Conservation (phyloP, 2,797 vertebrate species). For the Adrianichthys oophorus region DNA sequence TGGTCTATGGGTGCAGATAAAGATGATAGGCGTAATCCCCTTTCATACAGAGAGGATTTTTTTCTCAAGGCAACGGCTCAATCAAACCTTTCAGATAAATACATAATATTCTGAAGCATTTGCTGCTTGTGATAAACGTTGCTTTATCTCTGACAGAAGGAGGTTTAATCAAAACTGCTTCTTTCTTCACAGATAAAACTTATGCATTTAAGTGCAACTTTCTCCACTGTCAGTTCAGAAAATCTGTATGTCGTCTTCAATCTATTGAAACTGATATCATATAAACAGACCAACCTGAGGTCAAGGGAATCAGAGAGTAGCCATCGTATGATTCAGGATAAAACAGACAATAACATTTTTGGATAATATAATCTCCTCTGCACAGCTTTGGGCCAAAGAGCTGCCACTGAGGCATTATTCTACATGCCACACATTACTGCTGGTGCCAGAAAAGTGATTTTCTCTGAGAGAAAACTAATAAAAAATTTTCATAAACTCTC, state of each 20-base stretch:
- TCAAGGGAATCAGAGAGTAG: conserved; percentile 63
- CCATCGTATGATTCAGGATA: conserved; percentile 60
- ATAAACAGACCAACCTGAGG: conserved; percentile 58
- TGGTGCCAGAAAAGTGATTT: conserved; percentile 56
- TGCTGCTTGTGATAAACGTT: conserved; percentile 50
- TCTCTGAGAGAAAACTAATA: conserved; percentile 54
- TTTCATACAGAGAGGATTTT: conserved; percentile 39
- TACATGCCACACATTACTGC: conserved; percentile 56
- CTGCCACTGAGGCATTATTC: conserved; percentile 63
- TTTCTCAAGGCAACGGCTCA: conserved; percentile 48
- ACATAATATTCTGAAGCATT: conserved; percentile 45
- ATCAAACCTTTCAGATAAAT: conserved; percentile 63
- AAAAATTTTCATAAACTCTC: conserved; percentile 33
- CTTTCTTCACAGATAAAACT: conserved; percentile 37
- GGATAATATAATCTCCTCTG: conserved; percentile 71
- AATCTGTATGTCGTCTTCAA: conserved; percentile 50
- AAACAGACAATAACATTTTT: conserved; percentile 70
- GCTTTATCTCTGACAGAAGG: conserved; percentile 47
- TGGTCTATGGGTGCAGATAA: conserved; percentile 50
- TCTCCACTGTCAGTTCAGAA: conserved; percentile 27
- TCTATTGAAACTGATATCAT: conserved; percentile 52
- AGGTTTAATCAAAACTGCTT: conserved; percentile 46
- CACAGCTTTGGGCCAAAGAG: conserved; percentile 57
- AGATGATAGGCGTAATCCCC: conserved; percentile 62
- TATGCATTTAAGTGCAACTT: conserved; percentile 50